Evolutionary conservation across 1,140 invertebrate species (phyloP).

Genomic region (Bombus consobrinus): DNA sequence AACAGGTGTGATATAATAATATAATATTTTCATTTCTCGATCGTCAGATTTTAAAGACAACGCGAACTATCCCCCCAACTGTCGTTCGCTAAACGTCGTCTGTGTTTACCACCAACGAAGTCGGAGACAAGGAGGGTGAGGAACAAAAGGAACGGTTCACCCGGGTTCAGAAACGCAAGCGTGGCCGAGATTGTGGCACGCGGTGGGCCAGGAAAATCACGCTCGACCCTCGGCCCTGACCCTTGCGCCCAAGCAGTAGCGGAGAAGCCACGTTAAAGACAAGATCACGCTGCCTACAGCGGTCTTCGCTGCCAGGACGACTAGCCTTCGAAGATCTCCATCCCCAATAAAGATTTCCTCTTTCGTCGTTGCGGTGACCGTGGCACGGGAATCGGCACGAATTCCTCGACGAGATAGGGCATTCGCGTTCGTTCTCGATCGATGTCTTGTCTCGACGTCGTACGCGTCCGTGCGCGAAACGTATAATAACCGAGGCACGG

Average conservation of each 20-base stretch:
- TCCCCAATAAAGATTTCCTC: background rate
- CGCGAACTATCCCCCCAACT: too few species aligned
- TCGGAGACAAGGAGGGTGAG: background rate
- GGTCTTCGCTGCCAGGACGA: background rate
- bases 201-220: constrained; percentile 67
- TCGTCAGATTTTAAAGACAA: too few species aligned
- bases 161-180: constrained; percentile 50
- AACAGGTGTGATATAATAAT: too few species aligned
- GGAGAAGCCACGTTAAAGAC: constrained; percentile 28
- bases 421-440: constrained; percentile 13
- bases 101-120: constrained; percentile 28
- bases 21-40: too few species aligned
- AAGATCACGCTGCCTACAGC: constrained; percentile 34
- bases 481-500: constrained; percentile 37
- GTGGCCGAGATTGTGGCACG: constrained; percentile 43
- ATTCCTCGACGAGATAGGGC: background rate
- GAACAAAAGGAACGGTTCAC: constrained; percentile 1
- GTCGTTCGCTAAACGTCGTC: background rate
- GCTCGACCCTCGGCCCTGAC: constrained; percentile 62
- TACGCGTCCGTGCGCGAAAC: constrained; percentile 28
- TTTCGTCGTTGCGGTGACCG: background rate
- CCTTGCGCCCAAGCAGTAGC: constrained; percentile 40
- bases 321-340: background rate
- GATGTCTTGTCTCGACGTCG: constrained; percentile 48
- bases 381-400: background rate